Percentiles rank a stretch among this genome's conserved stretches.
Evolutionary conservation across 2,113 vertebrate genomes (phyloP).

Genomic region (Campylorhamphus procurvoides): DNA sequence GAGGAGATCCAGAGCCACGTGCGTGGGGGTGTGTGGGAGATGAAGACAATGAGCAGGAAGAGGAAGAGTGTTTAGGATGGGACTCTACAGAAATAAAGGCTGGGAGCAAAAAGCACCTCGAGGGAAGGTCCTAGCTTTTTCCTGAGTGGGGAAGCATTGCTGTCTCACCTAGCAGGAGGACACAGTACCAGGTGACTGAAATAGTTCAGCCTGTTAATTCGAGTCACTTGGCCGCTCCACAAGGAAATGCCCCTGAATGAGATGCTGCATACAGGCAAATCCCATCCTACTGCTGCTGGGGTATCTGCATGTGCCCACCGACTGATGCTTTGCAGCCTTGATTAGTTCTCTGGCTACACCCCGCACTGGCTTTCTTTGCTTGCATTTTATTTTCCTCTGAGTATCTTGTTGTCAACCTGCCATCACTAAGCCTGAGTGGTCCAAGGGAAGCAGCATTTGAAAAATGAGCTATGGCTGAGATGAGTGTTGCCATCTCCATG

Average conservation of each 20-base stretch:
- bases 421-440: background rate
- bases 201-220: background rate
- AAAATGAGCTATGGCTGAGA: background rate
- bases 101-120: background rate
- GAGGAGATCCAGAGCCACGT: constrained; percentile 75
- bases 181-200: background rate
- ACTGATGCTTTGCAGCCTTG: background rate
- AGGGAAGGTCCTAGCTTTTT: background rate
- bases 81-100: constrained; percentile 55
- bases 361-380: background rate
- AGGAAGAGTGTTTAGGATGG: constrained; percentile 70
- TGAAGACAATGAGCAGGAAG: constrained; percentile 66
- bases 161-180: background rate
- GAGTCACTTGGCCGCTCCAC: background rate
- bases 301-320: background rate
- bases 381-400: background rate
- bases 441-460: background rate
- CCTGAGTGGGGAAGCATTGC: background rate
- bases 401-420: background rate
- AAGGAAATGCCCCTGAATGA: background rate
- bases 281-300: background rate
- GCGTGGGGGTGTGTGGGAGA: constrained; percentile 46
- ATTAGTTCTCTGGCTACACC: background rate
- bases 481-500: background rate
- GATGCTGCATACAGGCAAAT: background rate